Base-by-base conservation (phyloP, 2,797 vertebrate species). In the Zonotrichia albicollis region DNA sequence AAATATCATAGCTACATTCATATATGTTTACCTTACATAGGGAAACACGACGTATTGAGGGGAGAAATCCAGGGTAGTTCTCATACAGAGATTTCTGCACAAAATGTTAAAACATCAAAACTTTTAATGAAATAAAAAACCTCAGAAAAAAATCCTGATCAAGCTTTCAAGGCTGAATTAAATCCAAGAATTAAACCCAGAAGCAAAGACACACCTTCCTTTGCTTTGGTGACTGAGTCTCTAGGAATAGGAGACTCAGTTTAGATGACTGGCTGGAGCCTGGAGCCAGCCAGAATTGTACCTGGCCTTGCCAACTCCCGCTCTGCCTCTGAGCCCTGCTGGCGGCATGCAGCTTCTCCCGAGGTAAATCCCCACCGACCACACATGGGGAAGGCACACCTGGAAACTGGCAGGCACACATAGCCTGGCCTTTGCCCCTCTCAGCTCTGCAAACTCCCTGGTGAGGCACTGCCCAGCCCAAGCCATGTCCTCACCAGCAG, bases 281-380 rank as follows among this genome's bases (percentile, higher is more conserved):
- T 55, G 61, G 27, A 70, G 11, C 34, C 64, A 62, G 29, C 18
- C 1, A 7, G 40, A 43, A 38, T 27, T 42, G 25, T 10, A 34
- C 34, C 32, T 13, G 36, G 23, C 68, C 53, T 8, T 7, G 40
- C 45, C 27, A 20, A 5, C 29, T 71, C 50, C 26, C 0, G 0
- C 42, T 30, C 50, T 4, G 26, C 17, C 13, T 54, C 21, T 8
- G 19, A 48, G 70, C 26, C 19, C 10, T 0, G 0, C 36, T 6
- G 48, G 18, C 3, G 1, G 21, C 8, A 1, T 7, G 38, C 46
- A 22, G 54, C 45, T 16, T 23, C 32, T 72, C 29, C 0, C 0
- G 34, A 64, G 45, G 29, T 75, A 68, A 60, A 70, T 29, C 13
- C 66, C 16, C 40, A 16, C 42, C 5, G 61, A 16, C 11, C 25